Evolutionary conservation across 1,140 invertebrate species (phyloP).

Genomic region (Euglossa dilemma): DNA sequence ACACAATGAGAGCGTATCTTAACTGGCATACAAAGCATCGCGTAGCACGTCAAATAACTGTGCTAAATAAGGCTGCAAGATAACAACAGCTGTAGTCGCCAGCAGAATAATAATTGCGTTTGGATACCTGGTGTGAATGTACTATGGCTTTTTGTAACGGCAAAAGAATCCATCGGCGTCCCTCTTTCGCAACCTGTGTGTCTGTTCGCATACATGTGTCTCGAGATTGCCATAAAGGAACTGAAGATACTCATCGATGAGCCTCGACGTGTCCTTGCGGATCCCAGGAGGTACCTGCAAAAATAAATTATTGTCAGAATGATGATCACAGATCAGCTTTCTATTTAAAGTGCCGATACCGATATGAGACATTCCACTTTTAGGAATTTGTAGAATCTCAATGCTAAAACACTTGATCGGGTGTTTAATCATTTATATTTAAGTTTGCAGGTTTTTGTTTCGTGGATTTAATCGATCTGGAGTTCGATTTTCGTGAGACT

Average conservation of each 20-base stretch:
- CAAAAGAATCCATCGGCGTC: background rate
- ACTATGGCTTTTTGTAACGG: background rate
- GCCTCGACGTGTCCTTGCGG: background rate
- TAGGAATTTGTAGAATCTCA: too few relatives aligned
- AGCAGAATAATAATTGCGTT: conserved; percentile 47
- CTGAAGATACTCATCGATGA: conserved; percentile 1
- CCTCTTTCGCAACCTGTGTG: background rate
- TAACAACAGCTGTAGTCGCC: conserved; percentile 24
- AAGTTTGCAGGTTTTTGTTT: too few relatives aligned
- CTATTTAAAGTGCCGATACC: background rate
- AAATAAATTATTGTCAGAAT: background rate
- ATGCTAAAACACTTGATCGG: too few relatives aligned
- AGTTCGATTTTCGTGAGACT: too few relatives aligned
- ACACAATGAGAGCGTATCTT: conserved; percentile 36
- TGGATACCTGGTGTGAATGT: conserved; percentile 34
- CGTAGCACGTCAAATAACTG: conserved; percentile 24
- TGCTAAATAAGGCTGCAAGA: conserved; percentile 46
- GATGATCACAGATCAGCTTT: background rate
- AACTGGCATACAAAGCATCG: conserved; percentile 18
- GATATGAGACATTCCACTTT: too few relatives aligned
- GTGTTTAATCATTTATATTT: background rate
- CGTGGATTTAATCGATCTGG: too few relatives aligned
- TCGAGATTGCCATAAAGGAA: conserved; percentile 30
- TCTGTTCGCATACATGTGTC: background rate
- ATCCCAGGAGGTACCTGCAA: background rate